Base-by-base conservation (phyloP, 2,888 invertebrate genomes). In the Noctua janthina region DNA sequence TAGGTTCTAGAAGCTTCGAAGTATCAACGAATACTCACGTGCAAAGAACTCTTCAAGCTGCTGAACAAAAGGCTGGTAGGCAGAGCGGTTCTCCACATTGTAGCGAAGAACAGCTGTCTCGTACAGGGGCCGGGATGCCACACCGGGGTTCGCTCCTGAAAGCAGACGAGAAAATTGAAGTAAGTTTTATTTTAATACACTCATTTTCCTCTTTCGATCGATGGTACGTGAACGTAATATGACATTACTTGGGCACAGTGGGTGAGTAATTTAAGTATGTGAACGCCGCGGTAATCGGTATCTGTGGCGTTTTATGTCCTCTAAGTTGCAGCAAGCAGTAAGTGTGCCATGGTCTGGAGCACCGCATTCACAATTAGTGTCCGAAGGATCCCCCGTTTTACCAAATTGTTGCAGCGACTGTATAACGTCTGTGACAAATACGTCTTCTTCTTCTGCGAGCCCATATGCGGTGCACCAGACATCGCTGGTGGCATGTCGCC, bases 121-220 rank as follows among this genome's bases (percentile, higher is more conserved):
- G 15, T 95, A 95, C 20, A 85, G 82, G 0, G 98, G 98, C 35
- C 98, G 96, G 87, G 97, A 98, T 59, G 98, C 98, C 70, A 98
- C 95, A 3, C 98, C 98, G 83, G 97, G 97, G 90, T 97, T 97
- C 0, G 92, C 94, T 1, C 96, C 96, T 97, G 94, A 2, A 94
- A 92, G 5, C 20, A 66, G 4, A 39, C 20, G 39, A 39, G 20
- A 15, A 39, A 64, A 20, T 39, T 35, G 3, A 35, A 64, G 8
- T 17, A 51, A 35, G 5, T 23, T 10, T 71, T 3, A 8, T 20
- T 17, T 70, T 71, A 7, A 20, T 1, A 51, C 23, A 8, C 1
- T 29, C 29, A 29, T 29, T 29, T 29, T 17, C 4, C 4, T n/a
- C 7, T 29, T 62, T 62, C 15, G 15, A 29, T 15, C 29, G 15